Conservation (phyloP, 2,797 vertebrate genomes). For the Arctocebus calabarensis region DNA sequence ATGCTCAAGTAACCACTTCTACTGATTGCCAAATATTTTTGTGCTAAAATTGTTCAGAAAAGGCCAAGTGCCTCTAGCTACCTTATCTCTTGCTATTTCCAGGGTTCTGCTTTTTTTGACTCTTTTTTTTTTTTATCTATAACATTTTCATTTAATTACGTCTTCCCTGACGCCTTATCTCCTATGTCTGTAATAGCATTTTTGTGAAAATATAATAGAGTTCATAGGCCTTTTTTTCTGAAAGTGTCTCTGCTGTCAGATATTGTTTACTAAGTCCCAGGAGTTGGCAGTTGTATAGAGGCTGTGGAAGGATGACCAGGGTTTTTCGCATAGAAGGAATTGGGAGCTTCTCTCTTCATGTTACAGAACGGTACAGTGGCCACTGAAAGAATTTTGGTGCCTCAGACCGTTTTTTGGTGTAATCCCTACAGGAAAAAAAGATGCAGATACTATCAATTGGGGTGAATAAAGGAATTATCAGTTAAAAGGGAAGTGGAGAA, state of each 20-base stretch:
- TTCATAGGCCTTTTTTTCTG: constrained; percentile 37
- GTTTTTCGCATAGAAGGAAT: not conserved
- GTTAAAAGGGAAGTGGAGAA: not conserved
- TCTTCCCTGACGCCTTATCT: constrained; percentile 44
- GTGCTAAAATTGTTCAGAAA: constrained; percentile 57
- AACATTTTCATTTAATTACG: constrained; percentile 79
- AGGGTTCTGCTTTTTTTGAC: constrained; percentile 19
- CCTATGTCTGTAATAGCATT: constrained; percentile 31
- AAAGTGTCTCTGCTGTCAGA: constrained; percentile 1
- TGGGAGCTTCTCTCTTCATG: rapidly evolving
- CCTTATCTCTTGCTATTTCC: constrained; percentile 56
- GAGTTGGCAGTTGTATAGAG: constrained; percentile 12
- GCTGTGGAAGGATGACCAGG: not conserved
- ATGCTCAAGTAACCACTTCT: not conserved
- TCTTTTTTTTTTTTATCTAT: constrained; percentile 66
- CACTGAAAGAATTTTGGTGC: not conserved
- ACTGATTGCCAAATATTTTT: constrained; percentile 13
- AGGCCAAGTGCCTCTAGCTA: constrained; percentile 59
- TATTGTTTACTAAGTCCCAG: not conserved
- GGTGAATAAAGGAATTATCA: not conserved
- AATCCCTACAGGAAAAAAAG: not conserved
- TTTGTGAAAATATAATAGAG: constrained; percentile 65
- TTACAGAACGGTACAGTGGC: not conserved
- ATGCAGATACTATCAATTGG: not conserved
- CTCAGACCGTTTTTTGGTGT: not conserved